These are phyloP conservation scores for Pipistrellus nathusii DNA, from an alignment of 2,797 vertebrate species.

Conservation along the genomic window DNA sequence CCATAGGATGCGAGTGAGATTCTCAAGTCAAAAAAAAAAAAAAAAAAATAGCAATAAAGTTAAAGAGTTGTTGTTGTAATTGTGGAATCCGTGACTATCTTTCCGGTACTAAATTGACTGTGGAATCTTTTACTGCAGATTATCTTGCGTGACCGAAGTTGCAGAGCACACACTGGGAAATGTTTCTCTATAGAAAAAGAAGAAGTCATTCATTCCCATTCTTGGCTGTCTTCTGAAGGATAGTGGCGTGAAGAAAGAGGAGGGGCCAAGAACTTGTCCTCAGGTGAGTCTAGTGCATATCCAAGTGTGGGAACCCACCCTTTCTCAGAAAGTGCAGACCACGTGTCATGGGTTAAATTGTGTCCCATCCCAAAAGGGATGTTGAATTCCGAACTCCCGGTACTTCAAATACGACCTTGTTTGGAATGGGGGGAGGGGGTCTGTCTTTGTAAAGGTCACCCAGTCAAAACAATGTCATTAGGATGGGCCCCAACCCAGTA, in stretches of 20 bases:
- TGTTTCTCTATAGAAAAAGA: not conserved
- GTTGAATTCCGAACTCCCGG: not conserved
- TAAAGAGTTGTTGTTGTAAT: conserved; percentile 48
- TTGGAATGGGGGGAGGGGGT: not conserved
- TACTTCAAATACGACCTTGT: not conserved
- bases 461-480: not conserved
- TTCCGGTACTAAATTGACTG: conserved; percentile 52
- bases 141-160: not conserved
- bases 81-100: conserved; percentile 35
- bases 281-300: not conserved
- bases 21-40: conserved; percentile 62
- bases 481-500: not conserved
- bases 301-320: not conserved
- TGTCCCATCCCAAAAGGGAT: not conserved
- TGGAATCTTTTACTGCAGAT: conserved; percentile 34
- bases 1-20: conserved; percentile 55
- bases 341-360: not conserved
- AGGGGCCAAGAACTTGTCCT: not conserved
- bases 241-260: not conserved
- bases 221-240: not conserved
- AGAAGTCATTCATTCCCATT: not conserved
- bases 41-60: conserved; percentile 50
- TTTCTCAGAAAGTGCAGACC: not conserved
- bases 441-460: not conserved
- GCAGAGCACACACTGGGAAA: conserved; percentile 9